Percentiles rank a stretch among this genome's conserved stretches.
phyloP scores from a whole-genome alignment of 2,888 invertebrate genomes.

The Eubasilissa splendida region DNA sequence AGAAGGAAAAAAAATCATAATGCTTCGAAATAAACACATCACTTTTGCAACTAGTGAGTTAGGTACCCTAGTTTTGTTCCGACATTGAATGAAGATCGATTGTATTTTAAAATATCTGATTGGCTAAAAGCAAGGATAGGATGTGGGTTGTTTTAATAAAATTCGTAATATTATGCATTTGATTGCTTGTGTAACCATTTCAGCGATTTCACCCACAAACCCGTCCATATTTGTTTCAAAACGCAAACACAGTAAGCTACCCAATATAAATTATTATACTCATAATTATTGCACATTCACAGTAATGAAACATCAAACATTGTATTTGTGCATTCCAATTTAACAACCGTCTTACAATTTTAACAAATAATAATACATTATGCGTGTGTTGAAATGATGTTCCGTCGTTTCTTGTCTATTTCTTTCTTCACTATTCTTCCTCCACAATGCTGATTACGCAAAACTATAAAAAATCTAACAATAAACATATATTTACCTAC shows the following conservation, averaged over 20 bases:
- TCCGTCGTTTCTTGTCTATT: too few species aligned
- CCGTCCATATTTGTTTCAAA: background rate
- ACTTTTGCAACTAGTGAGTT: slow-evolving; percentile 23
- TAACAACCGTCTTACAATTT: background rate
- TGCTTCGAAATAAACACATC: slow-evolving; percentile 33
- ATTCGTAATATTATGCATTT: background rate
- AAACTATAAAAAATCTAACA: too few species aligned
- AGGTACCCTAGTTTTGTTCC: background rate
- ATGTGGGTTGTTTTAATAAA: slow-evolving; percentile 11
- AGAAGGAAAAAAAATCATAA: slow-evolving; percentile 18
- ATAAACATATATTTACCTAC: too few species aligned
- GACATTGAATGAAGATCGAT: slow-evolving; percentile 28
- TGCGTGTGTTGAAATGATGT: too few species aligned
- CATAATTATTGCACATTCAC: background rate
- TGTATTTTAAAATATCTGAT: slow-evolving; percentile 1
- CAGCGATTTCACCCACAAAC: slow-evolving; percentile 26
- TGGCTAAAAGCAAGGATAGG: slow-evolving; percentile 2
- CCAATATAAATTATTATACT: too few species aligned
- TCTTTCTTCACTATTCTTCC: too few species aligned
- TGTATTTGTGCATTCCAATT: background rate
- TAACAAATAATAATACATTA: background rate
- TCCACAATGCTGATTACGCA: too few species aligned
- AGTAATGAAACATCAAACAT: background rate
- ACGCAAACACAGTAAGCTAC: background rate
- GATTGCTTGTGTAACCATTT: background rate